Percentiles rank a stretch among this genome's conserved stretches.
These are phyloP conservation scores for Drosophila bocki DNA, from an alignment of 1,140 invertebrate genomes.

Conservation along the genomic window DNA sequence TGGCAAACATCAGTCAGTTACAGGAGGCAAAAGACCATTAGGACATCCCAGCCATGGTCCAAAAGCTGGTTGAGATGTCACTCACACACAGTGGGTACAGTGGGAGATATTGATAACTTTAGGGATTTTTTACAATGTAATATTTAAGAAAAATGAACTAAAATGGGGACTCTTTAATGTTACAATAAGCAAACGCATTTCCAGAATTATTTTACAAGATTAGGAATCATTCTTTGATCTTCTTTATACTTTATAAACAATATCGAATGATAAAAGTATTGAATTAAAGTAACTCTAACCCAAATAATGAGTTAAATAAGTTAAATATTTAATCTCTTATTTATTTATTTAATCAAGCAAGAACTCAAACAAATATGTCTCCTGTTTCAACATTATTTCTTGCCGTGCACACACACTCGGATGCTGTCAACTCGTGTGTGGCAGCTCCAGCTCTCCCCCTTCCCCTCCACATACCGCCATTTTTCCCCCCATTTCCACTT, in stretches of 20 bases:
- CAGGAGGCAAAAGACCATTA: constrained; percentile 79
- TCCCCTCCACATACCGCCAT: background rate
- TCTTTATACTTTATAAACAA: background rate
- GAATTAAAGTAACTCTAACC: background rate
- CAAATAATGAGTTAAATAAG: too few species aligned
- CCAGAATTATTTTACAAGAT: background rate
- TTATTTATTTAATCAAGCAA: background rate
- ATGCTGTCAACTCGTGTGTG: constrained; percentile 74
- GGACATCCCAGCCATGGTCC: constrained; percentile 53
- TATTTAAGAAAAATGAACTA: background rate
- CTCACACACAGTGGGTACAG: constrained; percentile 55
- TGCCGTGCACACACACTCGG: constrained; percentile 55
- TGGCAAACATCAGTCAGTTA: constrained; percentile 79
- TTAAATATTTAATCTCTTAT: background rate
- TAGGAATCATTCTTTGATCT: background rate
- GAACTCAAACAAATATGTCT: rapidly evolving
- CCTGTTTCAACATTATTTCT: background rate
- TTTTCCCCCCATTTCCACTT: constrained; percentile 4
- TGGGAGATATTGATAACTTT: constrained; percentile 1
- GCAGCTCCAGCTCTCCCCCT: constrained; percentile 8
- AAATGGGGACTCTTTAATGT: too few species aligned
- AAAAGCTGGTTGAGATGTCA: constrained; percentile 74
- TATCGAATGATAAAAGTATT: background rate
- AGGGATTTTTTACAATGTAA: background rate
- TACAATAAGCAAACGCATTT: too few species aligned